Base-by-base conservation (phyloP, 2,797 vertebrate species). In the Avahi laniger region DNA sequence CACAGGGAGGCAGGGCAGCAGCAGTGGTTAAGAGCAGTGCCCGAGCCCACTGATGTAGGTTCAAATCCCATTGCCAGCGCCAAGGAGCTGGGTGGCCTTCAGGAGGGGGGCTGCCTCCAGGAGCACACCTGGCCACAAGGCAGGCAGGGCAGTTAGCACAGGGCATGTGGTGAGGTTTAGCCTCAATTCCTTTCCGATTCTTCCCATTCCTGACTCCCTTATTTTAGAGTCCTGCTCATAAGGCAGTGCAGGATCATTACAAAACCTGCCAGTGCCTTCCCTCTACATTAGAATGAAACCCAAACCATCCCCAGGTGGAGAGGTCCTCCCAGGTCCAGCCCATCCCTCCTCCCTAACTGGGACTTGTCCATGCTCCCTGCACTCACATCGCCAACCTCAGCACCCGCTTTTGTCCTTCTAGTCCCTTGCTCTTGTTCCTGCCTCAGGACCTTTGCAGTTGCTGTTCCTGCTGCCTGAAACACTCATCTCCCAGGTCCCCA, bases 151-250 rank as follows among this genome's bases (percentile, higher is more conserved):
- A 17, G 11, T 35, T 0, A 17, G 35, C 61, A 30, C 0, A 17
- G 63, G 54, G 10, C 0, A 0, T 0, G 50, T 0, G 0, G 30
- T 3, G 38, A n/a, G 9, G 1, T 35, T 9, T 22, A 43, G 13
- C 28, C 79, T 61, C 9, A 12, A 30, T 30, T 54, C 30, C 33
- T 65, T 7, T 5, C 38, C 7, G 13, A 73, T 57, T 61, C 90
- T 54, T 35, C 86, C 57, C 57, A 13, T 5, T 22, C 48, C 28
- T 4, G 14, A 38, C 50, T 33, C 12, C 26, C 20, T 15, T 65
- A 63, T 4, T 67, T n/a, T 4, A 33, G 35, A 24, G 18, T 57
- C 82, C 50, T 2, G 61, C 33, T 50, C 30, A 14, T 0, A n/a
- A 46, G 54, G 52, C 69, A 65, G 22, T 1, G 24, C 7, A 35